A percentile compares a stretch with the other conserved stretches of the same genome.
phyloP scores from a whole-genome alignment of 1,140 invertebrate species.

The Coptotermes formosanus region DNA sequence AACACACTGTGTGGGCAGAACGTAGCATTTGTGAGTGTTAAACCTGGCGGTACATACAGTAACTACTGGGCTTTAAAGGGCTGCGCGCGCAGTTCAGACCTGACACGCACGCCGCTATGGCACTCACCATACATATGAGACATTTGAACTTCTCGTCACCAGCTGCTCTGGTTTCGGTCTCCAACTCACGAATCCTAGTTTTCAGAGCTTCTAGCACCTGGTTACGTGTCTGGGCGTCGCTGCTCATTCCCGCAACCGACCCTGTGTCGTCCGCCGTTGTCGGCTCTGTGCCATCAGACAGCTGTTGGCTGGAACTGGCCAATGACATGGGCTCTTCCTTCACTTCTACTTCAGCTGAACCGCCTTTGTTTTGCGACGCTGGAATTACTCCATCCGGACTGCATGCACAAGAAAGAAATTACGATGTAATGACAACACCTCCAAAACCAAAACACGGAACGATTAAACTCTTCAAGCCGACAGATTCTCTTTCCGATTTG shows the following conservation, averaged over 20 bases:
- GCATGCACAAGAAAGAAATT: not conserved
- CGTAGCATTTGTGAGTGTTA: too few relatives aligned
- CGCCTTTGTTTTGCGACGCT: not conserved
- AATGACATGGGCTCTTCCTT: not conserved
- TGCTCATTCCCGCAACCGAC: not conserved
- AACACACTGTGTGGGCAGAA: too few relatives aligned
- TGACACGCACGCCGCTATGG: too few relatives aligned
- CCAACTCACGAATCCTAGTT: conserved; percentile 65
- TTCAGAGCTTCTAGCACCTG: conserved; percentile 74
- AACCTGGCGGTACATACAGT: too few relatives aligned
- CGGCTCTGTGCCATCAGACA: not conserved
- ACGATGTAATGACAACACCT: too few relatives aligned
- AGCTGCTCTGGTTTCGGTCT: conserved; percentile 51
- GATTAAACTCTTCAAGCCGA: too few relatives aligned
- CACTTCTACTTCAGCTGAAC: not conserved
- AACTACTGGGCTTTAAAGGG: too few relatives aligned
- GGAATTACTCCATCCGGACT: not conserved
- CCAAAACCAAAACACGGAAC: too few relatives aligned
- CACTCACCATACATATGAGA: conserved; percentile 81
- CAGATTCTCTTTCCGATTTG: too few relatives aligned
- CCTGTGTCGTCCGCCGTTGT: not conserved
- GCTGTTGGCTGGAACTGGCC: not conserved
- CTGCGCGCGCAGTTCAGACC: too few relatives aligned
- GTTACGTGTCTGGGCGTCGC: conserved; percentile 42
- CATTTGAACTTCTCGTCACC: conserved; percentile 69